Base-by-base conservation (phyloP, 2,113 vertebrate species). In the Channa maculata region DNA sequence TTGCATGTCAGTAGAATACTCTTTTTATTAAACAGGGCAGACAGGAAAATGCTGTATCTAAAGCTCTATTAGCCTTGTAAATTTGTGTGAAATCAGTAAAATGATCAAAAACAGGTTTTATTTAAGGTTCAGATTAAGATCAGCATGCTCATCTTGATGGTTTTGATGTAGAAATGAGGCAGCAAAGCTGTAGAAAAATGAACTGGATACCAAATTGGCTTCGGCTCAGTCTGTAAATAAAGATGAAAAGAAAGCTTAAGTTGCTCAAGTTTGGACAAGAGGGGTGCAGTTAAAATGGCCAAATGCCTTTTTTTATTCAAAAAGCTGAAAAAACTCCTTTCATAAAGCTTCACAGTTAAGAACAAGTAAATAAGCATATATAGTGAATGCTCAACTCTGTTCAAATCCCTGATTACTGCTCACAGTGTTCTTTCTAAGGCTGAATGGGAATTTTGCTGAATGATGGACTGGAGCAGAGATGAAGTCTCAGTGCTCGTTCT, bases 401-500 rank as follows among this genome's bases (percentile, higher is more conserved):
- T 15, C 24, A 6, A 34, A 65, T 67, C 13, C 53, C 41, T 52
- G 53, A 65, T 77, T 36, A 65, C 50, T 37, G 52, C 3, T 5
- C 8, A 43, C 33, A 34, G 41, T 11, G 53, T 72, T 44, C 58
- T 76, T 50, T 72, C 36, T 77, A 37, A 52, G 50, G 50, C 34
- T 44, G 8, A 63, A 62, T 13, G 60, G 37, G 55, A n/a, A 44
- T 11, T 46, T 45, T 60, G 48, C 6, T 66, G 39, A 81, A 71
- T 57, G 54, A 39, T 33, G 9, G 8, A 13, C 15, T 7, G 6
- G 65, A 59, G 58, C 33, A 55, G 45, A 45, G 65, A 48, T 60
- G 48, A 54, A 8, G 34, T 77, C 65, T 46, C 14, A 41, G 38
- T n/a, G 54, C n/a, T 10, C 2, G 4, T 38, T 75, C 11, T 71